Evolutionary conservation across 2,888 invertebrate genomes (phyloP).

Genomic region (Ommatoiulus sabulosus): DNA sequence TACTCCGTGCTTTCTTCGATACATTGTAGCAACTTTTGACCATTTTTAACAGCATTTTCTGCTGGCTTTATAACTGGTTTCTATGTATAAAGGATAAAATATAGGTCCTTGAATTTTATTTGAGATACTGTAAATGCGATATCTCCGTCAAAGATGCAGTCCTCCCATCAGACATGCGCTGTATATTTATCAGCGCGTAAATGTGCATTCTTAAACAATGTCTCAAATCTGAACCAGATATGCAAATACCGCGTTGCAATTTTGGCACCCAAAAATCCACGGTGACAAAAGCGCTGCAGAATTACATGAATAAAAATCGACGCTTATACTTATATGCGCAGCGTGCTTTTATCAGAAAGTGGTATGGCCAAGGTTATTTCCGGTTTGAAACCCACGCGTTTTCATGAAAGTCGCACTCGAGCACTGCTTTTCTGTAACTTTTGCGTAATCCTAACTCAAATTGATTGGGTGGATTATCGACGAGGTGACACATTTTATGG

Average conservation of each 20-base stretch:
- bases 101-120: constrained; percentile 1
- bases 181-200: not conserved
- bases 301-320: not conserved
- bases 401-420: not conserved
- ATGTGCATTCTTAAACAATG: no score
- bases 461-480: not conserved
- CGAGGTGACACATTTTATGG: no score
- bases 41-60: not conserved
- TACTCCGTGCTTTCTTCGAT: not conserved
- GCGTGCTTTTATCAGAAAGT: not conserved
- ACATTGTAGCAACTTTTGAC: not conserved
- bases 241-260: not conserved
- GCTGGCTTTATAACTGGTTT: not conserved
- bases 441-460: not conserved
- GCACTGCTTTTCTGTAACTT: not conserved
- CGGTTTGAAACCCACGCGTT: not conserved
- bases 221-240: not conserved
- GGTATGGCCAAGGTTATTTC: not conserved
- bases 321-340: not conserved
- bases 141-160: not conserved
- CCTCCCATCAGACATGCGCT: not conserved
- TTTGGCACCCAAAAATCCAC: not conserved
- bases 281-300: not conserved
- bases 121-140: not conserved
- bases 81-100: not conserved